Percentiles rank a stretch among this genome's conserved stretches.
phyloP scores from a whole-genome alignment of 1,140 invertebrate genomes.

The Neoseiulus cucumeris region DNA sequence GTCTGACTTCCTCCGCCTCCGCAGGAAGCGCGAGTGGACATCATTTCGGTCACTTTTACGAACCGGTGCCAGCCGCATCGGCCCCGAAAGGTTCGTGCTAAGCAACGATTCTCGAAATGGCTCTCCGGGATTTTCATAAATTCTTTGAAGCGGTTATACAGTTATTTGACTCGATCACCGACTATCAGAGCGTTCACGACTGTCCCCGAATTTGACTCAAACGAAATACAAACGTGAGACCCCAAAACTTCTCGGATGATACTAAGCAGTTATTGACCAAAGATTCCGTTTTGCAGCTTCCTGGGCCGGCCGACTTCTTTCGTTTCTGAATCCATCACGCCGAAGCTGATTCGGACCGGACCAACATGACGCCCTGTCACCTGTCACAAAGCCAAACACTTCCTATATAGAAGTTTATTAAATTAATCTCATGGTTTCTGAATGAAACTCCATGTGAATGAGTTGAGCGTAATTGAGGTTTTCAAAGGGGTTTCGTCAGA shows the following conservation, averaged over 20 bases:
- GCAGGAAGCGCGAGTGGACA: background rate
- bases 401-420: no score
- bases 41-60: background rate
- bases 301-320: background rate
- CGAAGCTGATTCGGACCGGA: background rate
- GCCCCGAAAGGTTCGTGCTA: background rate
- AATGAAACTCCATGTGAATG: no score
- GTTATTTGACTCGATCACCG: background rate
- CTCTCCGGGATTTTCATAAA: background rate
- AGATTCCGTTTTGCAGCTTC: background rate
- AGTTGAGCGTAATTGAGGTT: no score
- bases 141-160: background rate
- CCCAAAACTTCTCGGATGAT: no score
- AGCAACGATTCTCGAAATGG: background rate
- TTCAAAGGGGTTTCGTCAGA: no score
- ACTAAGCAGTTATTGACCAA: no score
- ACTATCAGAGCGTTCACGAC: background rate
- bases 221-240: no score
- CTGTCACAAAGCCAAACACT: no score
- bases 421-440: no score
- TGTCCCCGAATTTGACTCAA: background rate
- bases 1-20: background rate
- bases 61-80: background rate
- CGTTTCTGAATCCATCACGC: background rate
- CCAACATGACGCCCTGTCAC: no score